phyloP scores from a whole-genome alignment of 2,113 vertebrate genomes.

The Sceloporus undulatus region DNA sequence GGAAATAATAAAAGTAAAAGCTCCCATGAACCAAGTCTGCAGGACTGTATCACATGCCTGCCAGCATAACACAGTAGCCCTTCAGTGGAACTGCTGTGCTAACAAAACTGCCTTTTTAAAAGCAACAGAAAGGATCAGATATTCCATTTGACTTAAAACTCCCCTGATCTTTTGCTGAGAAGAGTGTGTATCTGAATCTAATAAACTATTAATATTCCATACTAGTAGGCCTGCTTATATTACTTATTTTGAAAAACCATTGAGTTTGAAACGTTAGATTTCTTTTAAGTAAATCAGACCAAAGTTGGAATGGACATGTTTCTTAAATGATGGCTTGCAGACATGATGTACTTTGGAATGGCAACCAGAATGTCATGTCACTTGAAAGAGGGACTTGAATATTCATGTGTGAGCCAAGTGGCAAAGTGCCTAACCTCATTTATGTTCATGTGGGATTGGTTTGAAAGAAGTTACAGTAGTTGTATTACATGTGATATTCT shows the following conservation, averaged over 20 bases:
- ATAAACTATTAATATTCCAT: constrained; percentile 20
- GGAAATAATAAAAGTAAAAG: too few species aligned
- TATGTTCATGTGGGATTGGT: constrained; percentile 9
- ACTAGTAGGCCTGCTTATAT: constrained; percentile 23
- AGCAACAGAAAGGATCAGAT: neutral
- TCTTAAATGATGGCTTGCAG: constrained; percentile 12
- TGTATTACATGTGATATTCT: neutral
- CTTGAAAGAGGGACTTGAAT: neutral
- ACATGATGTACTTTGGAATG: neutral
- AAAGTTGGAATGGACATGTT: neutral
- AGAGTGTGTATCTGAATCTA: constrained; percentile 26
- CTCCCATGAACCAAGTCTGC: neutral
- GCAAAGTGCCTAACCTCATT: neutral
- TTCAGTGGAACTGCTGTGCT: neutral
- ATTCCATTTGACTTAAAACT: neutral
- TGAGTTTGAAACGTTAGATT: neutral
- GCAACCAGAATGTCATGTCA: constrained; percentile 15
- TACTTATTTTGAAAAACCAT: constrained; percentile 2
- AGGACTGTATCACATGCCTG: too few species aligned
- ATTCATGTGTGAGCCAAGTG: neutral
- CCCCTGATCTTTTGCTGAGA: neutral
- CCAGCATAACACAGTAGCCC: rapidly evolving
- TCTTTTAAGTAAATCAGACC: neutral
- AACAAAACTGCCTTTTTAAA: neutral
- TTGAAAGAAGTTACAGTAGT: constrained; percentile 30